A percentile compares a stretch with the other conserved stretches of the same genome.
phyloP scores from a whole-genome alignment of 2,113 vertebrate species.

The Saguinus imperator region DNA sequence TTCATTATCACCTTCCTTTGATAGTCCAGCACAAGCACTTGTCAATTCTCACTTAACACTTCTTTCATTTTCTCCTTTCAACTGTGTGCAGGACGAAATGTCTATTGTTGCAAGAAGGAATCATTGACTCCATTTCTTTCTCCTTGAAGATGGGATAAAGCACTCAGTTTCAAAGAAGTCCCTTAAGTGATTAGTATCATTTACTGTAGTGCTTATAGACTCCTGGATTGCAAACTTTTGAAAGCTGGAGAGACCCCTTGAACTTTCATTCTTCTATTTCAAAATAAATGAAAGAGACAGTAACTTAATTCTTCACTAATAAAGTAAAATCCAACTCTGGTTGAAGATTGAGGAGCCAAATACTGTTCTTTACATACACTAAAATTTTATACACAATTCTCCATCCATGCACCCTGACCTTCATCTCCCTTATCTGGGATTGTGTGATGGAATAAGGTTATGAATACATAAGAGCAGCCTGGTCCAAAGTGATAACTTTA shows the following conservation, averaged over 20 bases:
- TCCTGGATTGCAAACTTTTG: constrained; percentile 43
- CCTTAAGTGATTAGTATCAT: constrained; percentile 49
- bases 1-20: constrained; percentile 37
- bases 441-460: not conserved
- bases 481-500: too few species aligned
- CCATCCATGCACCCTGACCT: not conserved
- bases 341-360: not conserved
- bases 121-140: constrained; percentile 45
- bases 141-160: constrained; percentile 54
- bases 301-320: constrained; percentile 63
- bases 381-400: not conserved
- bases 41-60: constrained; percentile 55
- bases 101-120: constrained; percentile 55
- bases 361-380: not conserved
- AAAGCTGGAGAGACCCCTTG: constrained; percentile 59
- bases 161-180: constrained; percentile 46
- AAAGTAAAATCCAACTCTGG: not conserved
- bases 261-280: constrained; percentile 51
- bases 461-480: not conserved
- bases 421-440: not conserved
- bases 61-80: constrained; percentile 53
- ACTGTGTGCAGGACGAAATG: not conserved
- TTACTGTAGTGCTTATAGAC: constrained; percentile 3
- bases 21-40: not conserved
- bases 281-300: constrained; percentile 59